Evolutionary conservation across 2,888 invertebrate genomes (phyloP).

Genomic region (Polyommatus icarus): DNA sequence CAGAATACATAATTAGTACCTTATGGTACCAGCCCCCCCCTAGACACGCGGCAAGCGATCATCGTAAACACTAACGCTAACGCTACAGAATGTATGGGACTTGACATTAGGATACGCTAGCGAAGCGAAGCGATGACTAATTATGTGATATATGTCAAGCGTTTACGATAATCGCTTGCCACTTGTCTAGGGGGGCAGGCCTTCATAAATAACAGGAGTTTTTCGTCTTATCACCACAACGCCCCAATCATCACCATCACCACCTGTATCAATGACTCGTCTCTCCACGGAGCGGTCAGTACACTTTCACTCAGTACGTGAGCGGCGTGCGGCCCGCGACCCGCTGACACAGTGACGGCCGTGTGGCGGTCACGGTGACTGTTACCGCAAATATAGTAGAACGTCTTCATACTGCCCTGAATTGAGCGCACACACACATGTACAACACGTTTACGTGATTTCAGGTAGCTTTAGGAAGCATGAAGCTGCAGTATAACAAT

Average conservation of each 20-base stretch:
- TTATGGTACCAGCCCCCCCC: too few relatives aligned
- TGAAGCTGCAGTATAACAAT: neutral
- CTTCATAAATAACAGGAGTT: too few relatives aligned
- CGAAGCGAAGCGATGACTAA: too few relatives aligned
- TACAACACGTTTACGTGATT: neutral
- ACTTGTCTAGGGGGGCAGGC: too few relatives aligned
- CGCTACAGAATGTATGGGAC: too few relatives aligned
- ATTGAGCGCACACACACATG: neutral
- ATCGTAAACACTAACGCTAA: too few relatives aligned
- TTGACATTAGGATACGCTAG: too few relatives aligned
- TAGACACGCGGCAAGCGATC: too few relatives aligned
- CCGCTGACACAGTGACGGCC: slow-evolving; percentile 66
- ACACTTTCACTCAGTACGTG: slow-evolving; percentile 22
- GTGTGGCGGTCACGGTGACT: slow-evolving; percentile 45
- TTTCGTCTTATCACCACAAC: neutral
- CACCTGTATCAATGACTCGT: neutral
- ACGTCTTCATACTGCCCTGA: neutral
- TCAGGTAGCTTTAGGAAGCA: neutral
- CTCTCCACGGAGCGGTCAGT: neutral
- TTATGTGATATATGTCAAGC: too few relatives aligned
- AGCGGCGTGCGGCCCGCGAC: slow-evolving; percentile 42
- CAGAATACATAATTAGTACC: too few relatives aligned
- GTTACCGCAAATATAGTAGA: neutral
- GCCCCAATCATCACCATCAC: neutral
- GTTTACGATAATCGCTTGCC: too few relatives aligned